phyloP scores from a whole-genome alignment of 2,113 vertebrate genomes.

The Poeciliopsis occidentalis region DNA sequence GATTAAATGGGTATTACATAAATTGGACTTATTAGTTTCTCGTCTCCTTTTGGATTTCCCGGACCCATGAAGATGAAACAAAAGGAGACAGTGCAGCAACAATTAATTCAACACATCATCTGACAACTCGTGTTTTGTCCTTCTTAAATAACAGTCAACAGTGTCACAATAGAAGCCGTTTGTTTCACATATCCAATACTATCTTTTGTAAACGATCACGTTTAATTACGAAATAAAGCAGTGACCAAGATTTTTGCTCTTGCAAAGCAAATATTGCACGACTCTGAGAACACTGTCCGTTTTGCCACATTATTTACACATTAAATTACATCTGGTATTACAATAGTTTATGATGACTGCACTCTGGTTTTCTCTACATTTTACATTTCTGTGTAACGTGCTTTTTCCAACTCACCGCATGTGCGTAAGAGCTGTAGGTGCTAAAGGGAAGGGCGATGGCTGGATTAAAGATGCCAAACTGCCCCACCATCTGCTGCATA shows the following conservation, averaged over 20 bases:
- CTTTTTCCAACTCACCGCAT: conserved; percentile 89
- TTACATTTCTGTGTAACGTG: not conserved
- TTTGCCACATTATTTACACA: not conserved
- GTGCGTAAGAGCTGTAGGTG: conserved; percentile 98
- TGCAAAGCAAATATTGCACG: not conserved
- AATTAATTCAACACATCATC: not conserved
- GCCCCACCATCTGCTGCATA: conserved; percentile 99
- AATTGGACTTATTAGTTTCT: not conserved
- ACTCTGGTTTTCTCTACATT: not conserved
- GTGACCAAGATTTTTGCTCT: not conserved
- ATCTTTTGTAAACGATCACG: too few species aligned
- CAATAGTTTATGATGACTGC: not conserved
- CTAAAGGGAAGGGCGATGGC: conserved; percentile 96
- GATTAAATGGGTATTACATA: not conserved
- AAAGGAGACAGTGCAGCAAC: not conserved
- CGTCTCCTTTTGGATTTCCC: not conserved
- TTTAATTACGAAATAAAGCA: not conserved
- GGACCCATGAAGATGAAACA: not conserved
- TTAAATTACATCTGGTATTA: not conserved
- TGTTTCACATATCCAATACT: too few species aligned
- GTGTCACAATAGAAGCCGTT: not conserved
- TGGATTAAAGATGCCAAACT: conserved; percentile 97
- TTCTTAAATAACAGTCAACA: not conserved
- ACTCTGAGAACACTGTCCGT: not conserved
- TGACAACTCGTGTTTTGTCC: not conserved